Percentiles rank a stretch among this genome's conserved stretches.
Evolutionary conservation across 2,888 invertebrate genomes (phyloP).

Genomic region (Chymomyza fuscimana): DNA sequence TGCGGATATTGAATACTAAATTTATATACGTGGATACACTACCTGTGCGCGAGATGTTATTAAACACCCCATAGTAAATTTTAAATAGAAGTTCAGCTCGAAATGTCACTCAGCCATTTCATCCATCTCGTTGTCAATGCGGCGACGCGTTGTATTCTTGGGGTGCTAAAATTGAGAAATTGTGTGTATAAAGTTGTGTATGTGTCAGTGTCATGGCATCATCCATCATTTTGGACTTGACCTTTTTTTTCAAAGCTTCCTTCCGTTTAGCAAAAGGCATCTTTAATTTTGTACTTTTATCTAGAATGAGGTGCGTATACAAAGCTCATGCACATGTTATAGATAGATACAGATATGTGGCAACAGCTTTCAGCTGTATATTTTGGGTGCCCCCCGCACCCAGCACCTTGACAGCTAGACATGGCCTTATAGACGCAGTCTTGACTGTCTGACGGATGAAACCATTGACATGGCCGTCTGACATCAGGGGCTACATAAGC

Average conservation of each 20-base stretch:
- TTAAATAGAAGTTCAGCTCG: conserved; percentile 51
- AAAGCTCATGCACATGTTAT: conserved; percentile 38
- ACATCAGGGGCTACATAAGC: conserved; percentile 30
- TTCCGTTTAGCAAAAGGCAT: conserved; percentile 69
- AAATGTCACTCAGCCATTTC: conserved; percentile 69
- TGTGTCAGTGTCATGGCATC: conserved; percentile 73
- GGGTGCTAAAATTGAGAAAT: conserved; percentile 3
- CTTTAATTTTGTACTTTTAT: conserved; percentile 71
- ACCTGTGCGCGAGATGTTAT: conserved; percentile 53
- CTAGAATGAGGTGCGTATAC: conserved; percentile 42
- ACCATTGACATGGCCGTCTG: conserved; percentile 18
- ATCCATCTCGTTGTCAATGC: conserved; percentile 42
- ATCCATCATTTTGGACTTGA: conserved; percentile 80
- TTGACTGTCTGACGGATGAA: conserved; percentile 9
- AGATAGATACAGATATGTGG: conserved; percentile 34
- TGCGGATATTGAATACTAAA: conserved; percentile 62
- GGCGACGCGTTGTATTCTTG: conserved; percentile 2
- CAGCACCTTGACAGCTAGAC: conserved; percentile 63
- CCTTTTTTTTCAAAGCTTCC: conserved; percentile 77
- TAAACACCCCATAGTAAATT: conserved; percentile 24
- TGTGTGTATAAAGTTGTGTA: conserved; percentile 34
- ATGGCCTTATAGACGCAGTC: conserved; percentile 46
- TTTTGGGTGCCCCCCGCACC: conserved; percentile 29
- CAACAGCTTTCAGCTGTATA: conserved; percentile 42
- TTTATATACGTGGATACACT: conserved; percentile 42